Evolutionary conservation across 2,888 invertebrate species (phyloP).

Genomic region (Myopa tessellatipennis): DNA sequence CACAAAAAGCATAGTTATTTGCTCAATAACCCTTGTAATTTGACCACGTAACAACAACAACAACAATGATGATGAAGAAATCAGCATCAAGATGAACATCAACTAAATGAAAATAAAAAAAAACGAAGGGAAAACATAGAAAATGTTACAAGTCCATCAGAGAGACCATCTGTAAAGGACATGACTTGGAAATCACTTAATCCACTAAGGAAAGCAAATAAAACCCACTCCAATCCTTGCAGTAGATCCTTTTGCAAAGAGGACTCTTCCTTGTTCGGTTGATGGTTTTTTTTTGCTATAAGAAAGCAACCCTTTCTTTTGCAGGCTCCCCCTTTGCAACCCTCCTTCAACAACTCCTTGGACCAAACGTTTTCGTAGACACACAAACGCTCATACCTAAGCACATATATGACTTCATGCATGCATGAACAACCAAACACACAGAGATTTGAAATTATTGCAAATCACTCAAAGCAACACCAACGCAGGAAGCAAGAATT

Average conservation of each 20-base stretch:
- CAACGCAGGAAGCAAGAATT: slow-evolving; percentile 36
- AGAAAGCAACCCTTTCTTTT: slow-evolving; percentile 44
- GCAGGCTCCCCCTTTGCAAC: background rate
- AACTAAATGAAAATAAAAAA: slow-evolving; percentile 55
- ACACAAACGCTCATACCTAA: slow-evolving; percentile 14
- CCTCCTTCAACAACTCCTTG: no score
- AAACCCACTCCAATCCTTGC: background rate
- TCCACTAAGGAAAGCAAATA: slow-evolving; percentile 52
- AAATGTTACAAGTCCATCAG: slow-evolving; percentile 60
- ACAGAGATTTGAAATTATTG: slow-evolving; percentile 54
- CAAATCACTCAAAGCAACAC: slow-evolving; percentile 62
- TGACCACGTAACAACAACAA: slow-evolving; percentile 49
- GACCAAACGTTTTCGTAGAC: background rate
- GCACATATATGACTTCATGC: no score
- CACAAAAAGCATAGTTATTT: slow-evolving; percentile 54
- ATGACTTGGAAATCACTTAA: slow-evolving; percentile 66
- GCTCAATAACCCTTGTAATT: slow-evolving; percentile 67
- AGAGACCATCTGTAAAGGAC: slow-evolving; percentile 50
- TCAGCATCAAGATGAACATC: slow-evolving; percentile 53
- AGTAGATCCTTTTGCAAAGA: slow-evolving; percentile 12
- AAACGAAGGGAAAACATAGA: slow-evolving; percentile 43
- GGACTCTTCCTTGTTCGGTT: slow-evolving; percentile 28
- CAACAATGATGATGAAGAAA: slow-evolving; percentile 14
- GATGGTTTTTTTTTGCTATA: background rate
- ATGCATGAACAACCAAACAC: background rate